Evolutionary conservation across 2,888 invertebrate genomes (phyloP).

Genomic region (Cetonia aurata): DNA sequence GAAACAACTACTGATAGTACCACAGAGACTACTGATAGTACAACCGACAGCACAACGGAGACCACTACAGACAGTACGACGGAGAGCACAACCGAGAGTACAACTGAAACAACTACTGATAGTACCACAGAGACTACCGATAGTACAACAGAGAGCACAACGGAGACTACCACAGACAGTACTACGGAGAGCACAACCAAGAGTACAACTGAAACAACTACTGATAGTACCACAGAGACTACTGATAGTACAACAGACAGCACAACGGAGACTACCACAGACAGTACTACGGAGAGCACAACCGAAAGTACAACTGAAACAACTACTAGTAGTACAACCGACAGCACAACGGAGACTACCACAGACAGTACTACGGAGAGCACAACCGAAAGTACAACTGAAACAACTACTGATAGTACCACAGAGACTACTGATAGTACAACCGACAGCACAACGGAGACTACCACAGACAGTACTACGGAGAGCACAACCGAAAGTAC

Average conservation of each 20-base stretch:
- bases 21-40: neutral
- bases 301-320: neutral
- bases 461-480: too few relatives aligned
- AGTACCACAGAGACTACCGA: constrained; percentile 12
- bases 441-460: too few relatives aligned
- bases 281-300: neutral
- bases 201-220: constrained; percentile 2
- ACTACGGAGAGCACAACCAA: constrained; percentile 17
- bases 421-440: too few relatives aligned
- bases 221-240: constrained; percentile 21
- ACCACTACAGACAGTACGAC: constrained; percentile 11
- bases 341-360: neutral
- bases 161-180: neutral
- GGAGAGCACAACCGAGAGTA: constrained; percentile 9
- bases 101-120: constrained; percentile 21
- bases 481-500: neutral
- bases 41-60: neutral
- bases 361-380: neutral
- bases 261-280: constrained; percentile 1
- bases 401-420: too few relatives aligned
- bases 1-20: constrained; percentile 7
- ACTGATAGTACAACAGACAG: constrained; percentile 8
- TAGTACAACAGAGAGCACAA: neutral
- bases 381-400: too few relatives aligned
- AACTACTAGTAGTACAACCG: neutral